Evolutionary conservation across 2,797 vertebrate species (phyloP), one percentile per base, ranked within the genome.

Genomic region (Synaphobranchus kaupii): DNA sequence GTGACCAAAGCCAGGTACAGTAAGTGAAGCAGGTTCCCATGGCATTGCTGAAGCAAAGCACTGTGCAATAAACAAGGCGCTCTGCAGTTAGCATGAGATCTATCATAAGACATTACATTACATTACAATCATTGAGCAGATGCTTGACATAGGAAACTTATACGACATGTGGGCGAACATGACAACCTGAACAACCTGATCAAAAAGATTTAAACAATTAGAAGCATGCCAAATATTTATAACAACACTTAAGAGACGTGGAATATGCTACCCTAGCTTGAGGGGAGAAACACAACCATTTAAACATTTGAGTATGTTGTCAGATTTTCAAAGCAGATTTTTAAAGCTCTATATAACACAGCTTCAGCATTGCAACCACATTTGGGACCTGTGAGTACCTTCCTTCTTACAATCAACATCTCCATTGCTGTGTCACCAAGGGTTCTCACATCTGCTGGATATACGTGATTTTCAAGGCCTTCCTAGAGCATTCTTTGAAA

Each of bases 381-480:
- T 17, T 52, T 20, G 15, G 56, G 76, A 44, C n/a, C 44, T n/a
- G 7, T 82, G 76, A 10, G 28, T 50, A 22, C 52, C 76, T 12
- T 34, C 48, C 80, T 22, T 22, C 17, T 66, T 82, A 66, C 58
- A 80, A 13, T 83, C 20, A 50, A 50, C 58, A 63, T 31, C 54
- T 4, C 48, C 83, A 66, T 68, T 66, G 47, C 48, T 48, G 28
- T 34, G 76, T 7, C 73, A 82, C n/a, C n/a, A 60, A 68, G 15
- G 56, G 47, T 68, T 86, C n/a, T 86, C 78, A 86, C 56, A 25
- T 86, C 39, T 68, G 25, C 28, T 66, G 86, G 84, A 89, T 84
- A 82, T 88, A 90, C 94, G 90, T 90, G 93, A 91, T 92, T 89
- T 92, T 94, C 94, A 88, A 84, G 93, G 88, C 93, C 47, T 87